A percentile compares a stretch with the other conserved stretches of the same genome.
phyloP scores from a whole-genome alignment of 2,113 vertebrate species.

The Entelurus aequoreus region DNA sequence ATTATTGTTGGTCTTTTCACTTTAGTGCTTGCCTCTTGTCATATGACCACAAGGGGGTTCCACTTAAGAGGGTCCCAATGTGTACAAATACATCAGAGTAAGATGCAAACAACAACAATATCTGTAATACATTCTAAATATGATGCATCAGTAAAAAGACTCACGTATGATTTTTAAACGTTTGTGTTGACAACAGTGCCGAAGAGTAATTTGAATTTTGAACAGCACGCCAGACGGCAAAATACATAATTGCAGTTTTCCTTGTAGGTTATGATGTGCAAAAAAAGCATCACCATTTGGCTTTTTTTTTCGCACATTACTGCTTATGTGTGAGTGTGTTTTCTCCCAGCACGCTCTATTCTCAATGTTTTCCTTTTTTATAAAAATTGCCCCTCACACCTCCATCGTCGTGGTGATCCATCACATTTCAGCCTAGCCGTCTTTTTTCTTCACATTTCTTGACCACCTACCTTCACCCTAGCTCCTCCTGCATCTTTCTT shows the following conservation, averaged over 20 bases:
- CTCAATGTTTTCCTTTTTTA: slow-evolving; percentile 18
- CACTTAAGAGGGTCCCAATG: no score
- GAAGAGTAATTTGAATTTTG: not conserved
- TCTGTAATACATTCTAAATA: no score
- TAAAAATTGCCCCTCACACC: slow-evolving; percentile 22
- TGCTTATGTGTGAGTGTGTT: slow-evolving; percentile 14
- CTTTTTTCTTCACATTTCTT: slow-evolving; percentile 18
- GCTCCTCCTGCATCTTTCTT: slow-evolving; percentile 21
- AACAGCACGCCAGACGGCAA: slow-evolving; percentile 15
- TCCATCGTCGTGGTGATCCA: slow-evolving; percentile 44
- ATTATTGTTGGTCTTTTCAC: no score
- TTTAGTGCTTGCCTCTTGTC: no score
- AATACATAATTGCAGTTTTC: not conserved
- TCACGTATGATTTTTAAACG: not conserved
- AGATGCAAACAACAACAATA: no score
- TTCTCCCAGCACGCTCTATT: slow-evolving; percentile 12
- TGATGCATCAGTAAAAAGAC: not conserved
- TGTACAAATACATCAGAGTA: no score
- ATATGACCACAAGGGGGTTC: no score
- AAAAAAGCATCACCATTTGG: slow-evolving; percentile 14
- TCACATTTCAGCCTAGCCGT: slow-evolving; percentile 28
- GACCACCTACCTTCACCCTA: no score
- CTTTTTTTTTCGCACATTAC: slow-evolving; percentile 18
- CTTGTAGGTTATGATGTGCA: not conserved
- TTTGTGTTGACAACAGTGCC: not conserved